Conservation (phyloP, 2,113 vertebrate species). For the Nycticorax nycticorax region DNA sequence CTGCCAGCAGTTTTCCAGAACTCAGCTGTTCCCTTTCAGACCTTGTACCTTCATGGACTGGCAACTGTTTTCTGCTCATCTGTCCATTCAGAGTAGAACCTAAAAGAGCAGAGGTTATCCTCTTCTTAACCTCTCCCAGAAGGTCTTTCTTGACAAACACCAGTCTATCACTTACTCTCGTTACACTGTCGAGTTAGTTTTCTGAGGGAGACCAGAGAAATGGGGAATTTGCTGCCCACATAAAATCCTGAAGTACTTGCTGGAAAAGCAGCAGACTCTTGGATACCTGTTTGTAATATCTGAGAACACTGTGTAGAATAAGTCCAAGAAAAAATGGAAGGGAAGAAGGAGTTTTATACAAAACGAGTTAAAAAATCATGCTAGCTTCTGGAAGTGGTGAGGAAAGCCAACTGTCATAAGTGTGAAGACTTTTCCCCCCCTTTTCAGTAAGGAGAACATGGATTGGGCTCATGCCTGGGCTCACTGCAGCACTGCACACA, state of each 20-base stretch:
- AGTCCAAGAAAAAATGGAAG: not conserved
- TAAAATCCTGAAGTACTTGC: not conserved
- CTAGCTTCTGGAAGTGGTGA: not conserved
- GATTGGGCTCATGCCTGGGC: not conserved
- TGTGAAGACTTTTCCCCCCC: not conserved
- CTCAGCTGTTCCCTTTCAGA: not conserved
- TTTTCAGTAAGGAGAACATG: not conserved
- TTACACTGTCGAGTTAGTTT: not conserved
- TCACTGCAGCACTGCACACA: not conserved
- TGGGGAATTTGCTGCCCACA: not conserved
- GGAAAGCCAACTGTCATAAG: not conserved
- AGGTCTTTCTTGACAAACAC: not conserved
- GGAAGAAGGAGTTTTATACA: not conserved
- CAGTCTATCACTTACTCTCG: not conserved
- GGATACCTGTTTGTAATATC: not conserved
- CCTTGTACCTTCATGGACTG: not conserved
- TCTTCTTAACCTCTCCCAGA: not conserved
- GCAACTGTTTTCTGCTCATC: not conserved
- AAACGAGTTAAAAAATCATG: not conserved
- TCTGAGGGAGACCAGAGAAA: not conserved
- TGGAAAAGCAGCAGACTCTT: not conserved
- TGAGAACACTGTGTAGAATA: not conserved
- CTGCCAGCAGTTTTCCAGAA: not conserved
- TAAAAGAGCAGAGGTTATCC: not conserved
- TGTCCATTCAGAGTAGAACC: not conserved